These are phyloP conservation scores for Bombylius major DNA, from an alignment of 2,888 invertebrate genomes.

Conservation along the genomic window DNA sequence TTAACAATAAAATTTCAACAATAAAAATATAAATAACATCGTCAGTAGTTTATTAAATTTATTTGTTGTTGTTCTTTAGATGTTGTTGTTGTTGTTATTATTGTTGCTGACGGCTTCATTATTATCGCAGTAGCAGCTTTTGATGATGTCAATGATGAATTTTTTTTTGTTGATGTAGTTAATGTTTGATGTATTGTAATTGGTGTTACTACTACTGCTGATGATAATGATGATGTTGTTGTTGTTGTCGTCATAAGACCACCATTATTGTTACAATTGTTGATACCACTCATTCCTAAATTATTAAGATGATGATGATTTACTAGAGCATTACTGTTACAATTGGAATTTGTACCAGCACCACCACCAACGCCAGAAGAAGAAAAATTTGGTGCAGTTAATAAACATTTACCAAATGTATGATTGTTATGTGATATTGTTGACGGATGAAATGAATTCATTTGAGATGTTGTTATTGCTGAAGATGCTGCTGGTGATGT, in stretches of 20 bases:
- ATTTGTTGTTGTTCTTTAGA: neutral
- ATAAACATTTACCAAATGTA: constrained; percentile 32
- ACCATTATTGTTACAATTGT: constrained; percentile 11
- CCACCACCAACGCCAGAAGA: constrained; percentile 8
- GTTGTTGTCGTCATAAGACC: constrained; percentile 12
- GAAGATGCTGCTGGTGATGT: constrained; percentile 10
- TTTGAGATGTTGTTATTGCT: neutral
- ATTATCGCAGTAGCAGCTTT: constrained; percentile 10
- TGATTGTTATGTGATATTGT: constrained; percentile 25
- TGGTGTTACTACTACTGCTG: constrained; percentile 3
- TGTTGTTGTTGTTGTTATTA: constrained; percentile 13
- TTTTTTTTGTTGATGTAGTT: constrained; percentile 3
- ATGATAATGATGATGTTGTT: neutral
- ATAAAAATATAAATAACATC: neutral
- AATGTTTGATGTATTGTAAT: neutral
- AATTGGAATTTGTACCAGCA: constrained; percentile 7
- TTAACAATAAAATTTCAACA: neutral
- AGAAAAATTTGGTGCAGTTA: constrained; percentile 26
- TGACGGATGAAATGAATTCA: neutral
- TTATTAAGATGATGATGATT: neutral
- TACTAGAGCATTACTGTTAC: constrained; percentile 8
- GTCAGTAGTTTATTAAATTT: neutral
- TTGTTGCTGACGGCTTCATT: constrained; percentile 2
- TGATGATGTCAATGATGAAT: constrained; percentile 7
- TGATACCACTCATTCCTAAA: neutral